phyloP scores from a whole-genome alignment of 2,888 invertebrate species.

The Calameuta idolon region DNA sequence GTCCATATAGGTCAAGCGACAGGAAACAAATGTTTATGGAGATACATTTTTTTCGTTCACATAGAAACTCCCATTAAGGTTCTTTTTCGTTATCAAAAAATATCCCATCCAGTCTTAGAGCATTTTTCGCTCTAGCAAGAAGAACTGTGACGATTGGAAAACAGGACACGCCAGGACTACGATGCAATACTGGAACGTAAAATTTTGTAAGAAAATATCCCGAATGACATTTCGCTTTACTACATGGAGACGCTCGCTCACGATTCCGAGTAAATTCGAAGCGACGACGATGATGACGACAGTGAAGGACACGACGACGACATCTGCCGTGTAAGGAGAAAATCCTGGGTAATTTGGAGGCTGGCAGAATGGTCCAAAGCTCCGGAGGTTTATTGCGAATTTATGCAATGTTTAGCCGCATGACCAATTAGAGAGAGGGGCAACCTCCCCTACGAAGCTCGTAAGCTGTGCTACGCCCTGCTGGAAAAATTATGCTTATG shows the following conservation, averaged over 20 bases:
- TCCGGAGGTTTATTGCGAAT: conserved; percentile 60
- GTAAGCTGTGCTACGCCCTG: conserved; percentile 48
- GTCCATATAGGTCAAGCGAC: not conserved
- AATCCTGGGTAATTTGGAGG: conserved; percentile 54
- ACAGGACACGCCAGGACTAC: not conserved
- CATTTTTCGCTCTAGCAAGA: not conserved
- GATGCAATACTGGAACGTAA: not conserved
- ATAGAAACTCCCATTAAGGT: not conserved
- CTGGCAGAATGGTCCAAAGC: conserved; percentile 39
- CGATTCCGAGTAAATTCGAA: not conserved
- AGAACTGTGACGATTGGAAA: not conserved
- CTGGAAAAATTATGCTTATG: conserved; percentile 63
- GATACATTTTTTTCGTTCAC: not conserved
- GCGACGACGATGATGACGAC: conserved; percentile 1
- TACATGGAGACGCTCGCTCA: not conserved
- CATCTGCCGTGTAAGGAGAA: conserved; percentile 31
- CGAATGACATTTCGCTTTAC: not conserved
- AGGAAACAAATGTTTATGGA: not conserved
- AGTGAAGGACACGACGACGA: conserved; percentile 5
- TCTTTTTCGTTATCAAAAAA: not conserved
- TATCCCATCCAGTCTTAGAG: not conserved
- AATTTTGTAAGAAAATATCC: not conserved
- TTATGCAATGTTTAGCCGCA: conserved; percentile 63
- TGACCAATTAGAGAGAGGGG: conserved; percentile 60
- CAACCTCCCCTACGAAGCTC: conserved; percentile 41